Evolutionary conservation across 2,113 vertebrate species (phyloP).

Genomic region (Taurulus bubalis): DNA sequence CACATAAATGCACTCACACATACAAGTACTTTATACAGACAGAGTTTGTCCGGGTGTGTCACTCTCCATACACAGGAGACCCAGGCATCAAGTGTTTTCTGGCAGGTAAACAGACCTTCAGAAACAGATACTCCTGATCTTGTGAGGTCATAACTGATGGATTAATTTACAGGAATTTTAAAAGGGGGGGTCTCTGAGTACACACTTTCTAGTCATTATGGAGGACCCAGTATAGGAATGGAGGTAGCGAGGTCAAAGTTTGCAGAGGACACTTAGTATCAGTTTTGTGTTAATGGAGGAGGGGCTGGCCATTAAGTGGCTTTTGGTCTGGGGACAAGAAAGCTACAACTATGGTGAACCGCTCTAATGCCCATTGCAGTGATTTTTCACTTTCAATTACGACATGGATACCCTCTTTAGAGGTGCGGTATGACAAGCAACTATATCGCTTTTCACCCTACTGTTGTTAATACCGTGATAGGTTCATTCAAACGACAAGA

Average conservation of each 20-base stretch:
- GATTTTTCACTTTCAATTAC: conserved; percentile 67
- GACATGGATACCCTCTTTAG: conserved; percentile 48
- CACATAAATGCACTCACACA: conserved; percentile 1
- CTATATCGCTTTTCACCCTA: conserved; percentile 63
- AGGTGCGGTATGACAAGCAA: conserved; percentile 46
- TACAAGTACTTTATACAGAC: conserved; percentile 1
- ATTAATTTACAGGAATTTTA: conserved; percentile 59
- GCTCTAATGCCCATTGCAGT: conserved; percentile 58
- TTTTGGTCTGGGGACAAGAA: conserved; percentile 66
- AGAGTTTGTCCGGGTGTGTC: conserved; percentile 17
- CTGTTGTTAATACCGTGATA: conserved; percentile 58
- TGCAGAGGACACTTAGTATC: conserved; percentile 72
- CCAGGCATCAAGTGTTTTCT: conserved; percentile 38
- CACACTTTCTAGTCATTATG: conserved; percentile 44
- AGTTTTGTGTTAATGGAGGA: conserved; percentile 75
- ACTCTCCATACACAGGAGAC: conserved; percentile 13
- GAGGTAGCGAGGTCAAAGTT: conserved; percentile 70
- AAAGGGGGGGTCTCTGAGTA: conserved; percentile 39
- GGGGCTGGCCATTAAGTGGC: conserved; percentile 64
- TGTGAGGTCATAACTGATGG: conserved; percentile 48
- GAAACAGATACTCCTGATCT: conserved; percentile 59
- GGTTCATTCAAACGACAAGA: conserved; percentile 58
- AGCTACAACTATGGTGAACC: conserved; percentile 35
- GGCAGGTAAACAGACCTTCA: conserved; percentile 52
- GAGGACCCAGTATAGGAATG: conserved; percentile 41